A percentile compares a stretch with the other conserved stretches of the same genome.
phyloP scores from a whole-genome alignment of 2,113 vertebrate species.

The Corythornis vintsioides region DNA sequence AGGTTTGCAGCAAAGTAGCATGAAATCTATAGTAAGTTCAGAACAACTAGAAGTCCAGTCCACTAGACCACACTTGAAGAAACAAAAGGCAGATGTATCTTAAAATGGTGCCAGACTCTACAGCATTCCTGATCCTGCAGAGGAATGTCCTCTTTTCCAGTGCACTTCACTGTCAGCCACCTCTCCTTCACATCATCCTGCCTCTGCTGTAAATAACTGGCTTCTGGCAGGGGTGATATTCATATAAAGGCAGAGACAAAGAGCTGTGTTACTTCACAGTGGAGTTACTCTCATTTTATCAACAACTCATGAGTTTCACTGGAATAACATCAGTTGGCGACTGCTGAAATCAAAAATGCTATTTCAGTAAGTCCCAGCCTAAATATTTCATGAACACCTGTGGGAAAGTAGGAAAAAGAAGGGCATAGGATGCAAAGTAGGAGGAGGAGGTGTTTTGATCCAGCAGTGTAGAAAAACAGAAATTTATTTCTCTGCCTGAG shows the following conservation, averaged over 20 bases:
- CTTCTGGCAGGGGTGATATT: not conserved
- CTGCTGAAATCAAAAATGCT: not conserved
- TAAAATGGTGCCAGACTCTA: not conserved
- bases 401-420: constrained; percentile 24
- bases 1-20: not conserved
- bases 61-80: not conserved
- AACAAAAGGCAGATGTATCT: not conserved
- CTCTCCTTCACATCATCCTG: not conserved
- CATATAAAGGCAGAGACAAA: not conserved
- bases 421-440: not conserved
- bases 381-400: not conserved
- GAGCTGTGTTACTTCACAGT: not conserved
- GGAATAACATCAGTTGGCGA: not conserved
- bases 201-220: not conserved
- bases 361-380: not conserved
- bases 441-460: constrained; percentile 16
- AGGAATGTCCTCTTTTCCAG: not conserved
- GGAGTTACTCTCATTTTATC: not conserved
- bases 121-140: not conserved
- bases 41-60: not conserved
- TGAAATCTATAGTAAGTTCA: not conserved
- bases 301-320: not conserved
- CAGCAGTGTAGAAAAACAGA: not conserved
- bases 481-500: constrained; percentile 10
- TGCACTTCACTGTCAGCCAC: not conserved